Conservation (phyloP, 1,140 invertebrate genomes). For the Calliopsis andreniformis region DNA sequence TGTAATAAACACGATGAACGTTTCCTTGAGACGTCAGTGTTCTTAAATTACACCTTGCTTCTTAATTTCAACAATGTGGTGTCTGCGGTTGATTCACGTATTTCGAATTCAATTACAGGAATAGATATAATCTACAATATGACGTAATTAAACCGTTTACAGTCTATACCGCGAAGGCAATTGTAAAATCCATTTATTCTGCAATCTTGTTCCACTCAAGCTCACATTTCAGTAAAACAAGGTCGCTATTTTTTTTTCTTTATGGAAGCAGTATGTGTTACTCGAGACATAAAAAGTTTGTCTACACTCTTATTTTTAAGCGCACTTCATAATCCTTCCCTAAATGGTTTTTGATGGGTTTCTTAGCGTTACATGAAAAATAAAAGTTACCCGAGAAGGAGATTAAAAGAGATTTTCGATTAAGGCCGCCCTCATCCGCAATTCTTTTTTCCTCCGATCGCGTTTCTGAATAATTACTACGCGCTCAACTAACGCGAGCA, state of each 20-base stretch:
- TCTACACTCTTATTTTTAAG: too few species aligned
- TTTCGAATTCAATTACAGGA: slow-evolving; percentile 42
- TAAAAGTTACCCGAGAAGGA: not conserved
- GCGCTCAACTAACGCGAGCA: slow-evolving; percentile 6
- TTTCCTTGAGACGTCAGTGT: slow-evolving; percentile 7
- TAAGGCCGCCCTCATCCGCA: not conserved
- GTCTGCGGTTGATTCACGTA: slow-evolving; percentile 35
- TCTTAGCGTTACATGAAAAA: not conserved
- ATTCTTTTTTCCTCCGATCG: not conserved
- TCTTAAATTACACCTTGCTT: slow-evolving; percentile 43
- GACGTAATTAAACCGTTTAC: slow-evolving; percentile 33
- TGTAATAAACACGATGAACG: not conserved
- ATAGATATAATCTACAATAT: slow-evolving; percentile 36
- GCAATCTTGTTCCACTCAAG: not conserved
- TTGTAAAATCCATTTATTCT: not conserved
- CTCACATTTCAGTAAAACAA: not conserved
- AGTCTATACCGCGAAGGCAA: not conserved
- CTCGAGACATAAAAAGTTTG: too few species aligned
- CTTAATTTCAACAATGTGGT: slow-evolving; percentile 43
- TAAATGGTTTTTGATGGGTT: too few species aligned
- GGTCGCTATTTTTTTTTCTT: too few species aligned
- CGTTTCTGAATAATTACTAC: slow-evolving; percentile 33
- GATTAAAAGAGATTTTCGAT: not conserved
- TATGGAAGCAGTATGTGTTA: too few species aligned
- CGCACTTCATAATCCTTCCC: too few species aligned